A percentile compares a stretch with the other conserved stretches of the same genome.
These are phyloP conservation scores for Pseudococcus longispinus DNA, from an alignment of 2,888 invertebrate species.

Conservation along the genomic window DNA sequence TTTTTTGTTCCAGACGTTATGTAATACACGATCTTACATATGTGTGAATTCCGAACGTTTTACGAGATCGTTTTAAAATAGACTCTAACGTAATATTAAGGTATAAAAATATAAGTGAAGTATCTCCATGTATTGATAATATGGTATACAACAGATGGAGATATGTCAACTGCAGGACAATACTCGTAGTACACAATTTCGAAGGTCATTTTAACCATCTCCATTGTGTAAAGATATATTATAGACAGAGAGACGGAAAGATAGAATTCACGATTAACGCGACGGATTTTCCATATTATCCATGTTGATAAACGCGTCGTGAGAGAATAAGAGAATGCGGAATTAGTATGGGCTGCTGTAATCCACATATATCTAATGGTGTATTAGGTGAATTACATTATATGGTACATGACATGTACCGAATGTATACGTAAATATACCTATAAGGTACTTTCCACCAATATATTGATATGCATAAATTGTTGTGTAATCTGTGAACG, in stretches of 20 bases:
- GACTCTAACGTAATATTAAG: background rate
- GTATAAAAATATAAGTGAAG: background rate
- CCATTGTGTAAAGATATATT: background rate
- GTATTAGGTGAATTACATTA: too few species aligned
- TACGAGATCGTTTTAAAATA: background rate
- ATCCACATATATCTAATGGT: background rate
- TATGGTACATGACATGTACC: background rate
- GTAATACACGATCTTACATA: background rate
- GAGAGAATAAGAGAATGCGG: conserved; percentile 7
- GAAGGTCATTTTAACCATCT: conserved; percentile 22
- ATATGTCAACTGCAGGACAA: background rate
- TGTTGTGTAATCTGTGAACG: background rate
- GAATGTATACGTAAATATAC: background rate
- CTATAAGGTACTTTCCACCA: background rate
- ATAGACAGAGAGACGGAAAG: background rate
- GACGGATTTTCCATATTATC: conserved; percentile 14
- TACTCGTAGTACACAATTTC: background rate
- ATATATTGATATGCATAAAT: background rate
- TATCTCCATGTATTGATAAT: background rate
- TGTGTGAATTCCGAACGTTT: background rate
- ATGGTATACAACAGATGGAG: background rate
- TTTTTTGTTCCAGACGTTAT: background rate
- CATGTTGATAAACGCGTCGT: background rate
- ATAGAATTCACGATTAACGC: conserved; percentile 12
- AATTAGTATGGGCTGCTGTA: background rate